Evolutionary conservation across 1,140 invertebrate genomes (phyloP).

Genomic region (Neelides sp.): DNA sequence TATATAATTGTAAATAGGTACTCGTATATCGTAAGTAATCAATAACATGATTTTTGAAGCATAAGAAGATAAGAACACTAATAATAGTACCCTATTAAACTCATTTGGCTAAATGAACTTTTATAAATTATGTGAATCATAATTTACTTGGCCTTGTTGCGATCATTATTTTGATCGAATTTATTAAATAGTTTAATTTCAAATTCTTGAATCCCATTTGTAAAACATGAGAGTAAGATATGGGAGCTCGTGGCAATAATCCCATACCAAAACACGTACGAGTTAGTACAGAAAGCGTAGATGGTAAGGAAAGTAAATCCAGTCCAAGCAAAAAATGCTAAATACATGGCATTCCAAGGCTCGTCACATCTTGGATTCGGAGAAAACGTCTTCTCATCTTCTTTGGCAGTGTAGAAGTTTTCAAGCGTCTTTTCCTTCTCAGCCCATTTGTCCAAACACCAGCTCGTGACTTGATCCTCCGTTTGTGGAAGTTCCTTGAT

Average conservation of each 20-base stretch:
- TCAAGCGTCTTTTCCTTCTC: conserved; percentile 52
- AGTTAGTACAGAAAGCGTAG: conserved; percentile 38
- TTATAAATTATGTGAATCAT: too few relatives aligned
- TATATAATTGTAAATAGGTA: too few relatives aligned
- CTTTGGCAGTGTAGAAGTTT: conserved; percentile 38
- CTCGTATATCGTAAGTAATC: too few relatives aligned
- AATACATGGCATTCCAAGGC: conserved; percentile 37
- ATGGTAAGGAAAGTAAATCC: conserved; percentile 36
- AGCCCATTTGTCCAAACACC: conserved; percentile 57
- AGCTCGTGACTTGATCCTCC: conserved; percentile 45
- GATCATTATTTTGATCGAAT: conserved; percentile 1
- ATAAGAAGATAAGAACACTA: too few relatives aligned
- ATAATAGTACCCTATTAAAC: too few relatives aligned
- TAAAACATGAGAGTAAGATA: conserved; percentile 40
- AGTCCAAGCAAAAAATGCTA: conserved; percentile 46
- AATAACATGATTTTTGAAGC: too few relatives aligned
- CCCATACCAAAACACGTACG: conserved; percentile 40
- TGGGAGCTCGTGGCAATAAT: conserved; percentile 40
- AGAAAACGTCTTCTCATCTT: conserved; percentile 31
- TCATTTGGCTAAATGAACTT: too few relatives aligned
- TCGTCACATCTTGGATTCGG: conserved; percentile 23
- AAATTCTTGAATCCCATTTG: conserved; percentile 43
- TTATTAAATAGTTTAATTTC: conserved; percentile 40
- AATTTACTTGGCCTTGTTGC: too few relatives aligned
- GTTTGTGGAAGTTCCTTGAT: conserved; percentile 45